phyloP scores from a whole-genome alignment of 2,113 vertebrate species.

The Cichladusa arquata region DNA sequence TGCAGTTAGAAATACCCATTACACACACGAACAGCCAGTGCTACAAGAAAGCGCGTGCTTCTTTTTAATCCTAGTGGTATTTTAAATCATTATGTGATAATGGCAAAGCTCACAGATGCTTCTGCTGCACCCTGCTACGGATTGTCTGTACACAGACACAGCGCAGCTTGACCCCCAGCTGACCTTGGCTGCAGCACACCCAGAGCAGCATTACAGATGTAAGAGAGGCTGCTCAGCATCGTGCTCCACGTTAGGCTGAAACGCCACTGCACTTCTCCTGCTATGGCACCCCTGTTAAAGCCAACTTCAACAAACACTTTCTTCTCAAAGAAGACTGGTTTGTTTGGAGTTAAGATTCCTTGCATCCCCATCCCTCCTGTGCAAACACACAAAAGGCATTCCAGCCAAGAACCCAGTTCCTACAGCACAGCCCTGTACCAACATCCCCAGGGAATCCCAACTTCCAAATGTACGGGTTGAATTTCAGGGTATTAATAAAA shows the following conservation, averaged over 20 bases:
- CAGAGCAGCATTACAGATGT: not conserved
- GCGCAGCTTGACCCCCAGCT: not conserved
- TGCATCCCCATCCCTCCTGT: not conserved
- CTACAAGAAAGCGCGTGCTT: not conserved
- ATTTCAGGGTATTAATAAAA: conserved; percentile 11
- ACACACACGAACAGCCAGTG: conserved; percentile 22
- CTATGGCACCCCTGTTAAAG: not conserved
- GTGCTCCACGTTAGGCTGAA: accelerated
- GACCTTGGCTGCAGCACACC: not conserved
- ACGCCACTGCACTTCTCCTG: not conserved
- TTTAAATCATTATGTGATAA: conserved; percentile 11
- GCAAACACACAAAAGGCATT: not conserved
- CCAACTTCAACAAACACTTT: not conserved
- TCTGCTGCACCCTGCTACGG: not conserved
- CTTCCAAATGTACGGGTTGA: not conserved
- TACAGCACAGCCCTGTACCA: not conserved
- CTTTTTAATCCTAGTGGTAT: not conserved
- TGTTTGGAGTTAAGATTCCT: not conserved
- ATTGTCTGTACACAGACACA: not conserved
- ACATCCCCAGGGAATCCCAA: not conserved
- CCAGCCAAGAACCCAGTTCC: not conserved
- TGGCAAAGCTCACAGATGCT: not conserved
- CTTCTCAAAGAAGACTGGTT: not conserved
- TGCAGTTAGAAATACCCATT: conserved; percentile 57
- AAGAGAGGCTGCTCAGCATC: not conserved